These are phyloP conservation scores for Seriola quinqueradiata DNA, from an alignment of 2,113 vertebrate species.

Conservation along the genomic window DNA sequence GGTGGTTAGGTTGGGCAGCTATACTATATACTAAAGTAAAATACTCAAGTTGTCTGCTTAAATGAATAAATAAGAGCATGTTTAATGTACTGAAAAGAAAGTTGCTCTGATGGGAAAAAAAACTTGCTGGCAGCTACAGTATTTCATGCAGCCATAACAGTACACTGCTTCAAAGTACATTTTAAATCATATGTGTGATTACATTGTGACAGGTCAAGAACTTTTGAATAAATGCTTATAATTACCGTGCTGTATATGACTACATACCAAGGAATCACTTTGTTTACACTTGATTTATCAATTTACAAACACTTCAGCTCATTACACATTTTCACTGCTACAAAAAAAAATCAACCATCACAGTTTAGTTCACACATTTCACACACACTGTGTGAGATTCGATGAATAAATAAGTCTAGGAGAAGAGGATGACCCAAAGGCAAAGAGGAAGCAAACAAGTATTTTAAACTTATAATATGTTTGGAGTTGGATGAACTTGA, in stretches of 20 bases:
- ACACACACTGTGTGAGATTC: neutral
- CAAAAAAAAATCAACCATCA: neutral
- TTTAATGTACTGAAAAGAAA: neutral
- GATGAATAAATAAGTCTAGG: neutral
- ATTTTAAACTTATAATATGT: slow-evolving; percentile 10
- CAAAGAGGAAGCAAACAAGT: neutral
- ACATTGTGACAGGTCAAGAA: neutral
- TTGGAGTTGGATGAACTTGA: slow-evolving; percentile 11
- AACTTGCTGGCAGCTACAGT: neutral
- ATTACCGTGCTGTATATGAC: neutral
- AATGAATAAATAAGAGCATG: neutral
- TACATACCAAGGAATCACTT: neutral
- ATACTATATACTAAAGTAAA: too few relatives aligned
- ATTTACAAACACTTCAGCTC: neutral
- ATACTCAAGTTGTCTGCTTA: too few relatives aligned
- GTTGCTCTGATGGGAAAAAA: too few relatives aligned
- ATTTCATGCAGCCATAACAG: neutral
- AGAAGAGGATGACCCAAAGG: neutral
- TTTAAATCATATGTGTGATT: neutral
- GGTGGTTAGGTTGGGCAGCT: neutral
- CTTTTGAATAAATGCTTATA: slow-evolving; percentile 18
- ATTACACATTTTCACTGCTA: neutral
- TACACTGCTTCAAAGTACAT: neutral
- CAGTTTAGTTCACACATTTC: too few relatives aligned
- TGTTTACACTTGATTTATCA: neutral